phyloP scores from a whole-genome alignment of 2,888 invertebrate species.

The Lasioglossum marginatum region DNA sequence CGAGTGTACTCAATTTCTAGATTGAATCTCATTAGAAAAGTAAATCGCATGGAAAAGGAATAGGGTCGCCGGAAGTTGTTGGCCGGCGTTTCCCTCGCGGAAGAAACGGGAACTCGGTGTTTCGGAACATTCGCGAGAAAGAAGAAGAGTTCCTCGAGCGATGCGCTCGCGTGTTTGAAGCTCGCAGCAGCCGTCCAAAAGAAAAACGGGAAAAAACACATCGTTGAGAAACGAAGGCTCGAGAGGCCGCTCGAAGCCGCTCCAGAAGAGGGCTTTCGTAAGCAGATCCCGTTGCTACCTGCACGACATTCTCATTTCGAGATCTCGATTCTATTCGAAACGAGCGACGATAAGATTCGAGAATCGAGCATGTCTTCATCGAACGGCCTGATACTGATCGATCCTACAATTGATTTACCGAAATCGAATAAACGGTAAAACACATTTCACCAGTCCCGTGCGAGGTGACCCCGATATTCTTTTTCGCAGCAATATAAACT shows the following conservation, averaged over 20 bases:
- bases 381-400: not conserved
- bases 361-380: not conserved
- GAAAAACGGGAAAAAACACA: slow-evolving; percentile 1
- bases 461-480: not conserved
- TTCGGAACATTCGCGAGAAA: not conserved
- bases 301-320: not conserved
- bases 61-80: slow-evolving; percentile 37
- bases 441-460: not conserved
- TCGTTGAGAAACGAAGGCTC: not conserved
- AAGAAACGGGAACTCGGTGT: not conserved
- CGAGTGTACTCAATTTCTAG: slow-evolving; percentile 57
- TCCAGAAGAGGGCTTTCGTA: slow-evolving; percentile 2
- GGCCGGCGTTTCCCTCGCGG: not conserved
- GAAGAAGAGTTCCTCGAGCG: not conserved
- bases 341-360: not conserved
- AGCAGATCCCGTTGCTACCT: slow-evolving; percentile 2
- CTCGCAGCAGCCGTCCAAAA: not conserved
- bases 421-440: not conserved
- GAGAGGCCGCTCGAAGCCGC: not conserved
- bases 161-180: not conserved
- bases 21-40: slow-evolving; percentile 66
- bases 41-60: slow-evolving; percentile 48
- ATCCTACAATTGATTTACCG: not conserved
- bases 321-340: not conserved
- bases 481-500: not conserved